Percentiles rank a stretch among this genome's conserved stretches.
These are phyloP conservation scores for Bos indicus DNA, from an alignment of 2,113 vertebrate species.

Conservation along the genomic window DNA sequence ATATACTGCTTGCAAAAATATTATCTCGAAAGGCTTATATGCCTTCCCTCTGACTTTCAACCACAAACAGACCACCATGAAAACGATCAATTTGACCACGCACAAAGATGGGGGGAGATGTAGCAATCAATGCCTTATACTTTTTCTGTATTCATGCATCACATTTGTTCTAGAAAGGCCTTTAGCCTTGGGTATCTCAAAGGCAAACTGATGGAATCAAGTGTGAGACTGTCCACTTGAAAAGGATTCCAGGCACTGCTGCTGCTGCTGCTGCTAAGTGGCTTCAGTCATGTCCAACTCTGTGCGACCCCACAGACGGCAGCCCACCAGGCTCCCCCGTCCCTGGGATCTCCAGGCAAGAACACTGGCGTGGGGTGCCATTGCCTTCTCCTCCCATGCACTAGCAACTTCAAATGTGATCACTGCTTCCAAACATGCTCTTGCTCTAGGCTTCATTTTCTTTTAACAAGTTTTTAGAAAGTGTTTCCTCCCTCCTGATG, in stretches of 20 bases:
- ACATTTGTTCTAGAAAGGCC: neutral
- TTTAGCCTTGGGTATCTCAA: neutral
- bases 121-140: neutral
- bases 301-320: too few species aligned
- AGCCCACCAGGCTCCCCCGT: too few species aligned
- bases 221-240: neutral
- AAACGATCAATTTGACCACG: neutral
- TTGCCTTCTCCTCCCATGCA: too few species aligned
- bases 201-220: neutral
- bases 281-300: too few species aligned
- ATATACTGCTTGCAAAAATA: neutral
- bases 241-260: neutral
- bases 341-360: too few species aligned
- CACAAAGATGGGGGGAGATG: neutral
- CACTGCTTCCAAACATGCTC: neutral
- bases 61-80: neutral
- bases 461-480: neutral
- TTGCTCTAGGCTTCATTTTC: neutral
- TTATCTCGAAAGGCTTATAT: neutral
- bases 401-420: neutral
- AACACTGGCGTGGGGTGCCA: too few species aligned
- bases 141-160: neutral
- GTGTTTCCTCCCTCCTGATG: neutral
- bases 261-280: too few species aligned
- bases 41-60: neutral